These are phyloP conservation scores for Anorthoa munda DNA, from an alignment of 2,888 invertebrate genomes.

Conservation along the genomic window DNA sequence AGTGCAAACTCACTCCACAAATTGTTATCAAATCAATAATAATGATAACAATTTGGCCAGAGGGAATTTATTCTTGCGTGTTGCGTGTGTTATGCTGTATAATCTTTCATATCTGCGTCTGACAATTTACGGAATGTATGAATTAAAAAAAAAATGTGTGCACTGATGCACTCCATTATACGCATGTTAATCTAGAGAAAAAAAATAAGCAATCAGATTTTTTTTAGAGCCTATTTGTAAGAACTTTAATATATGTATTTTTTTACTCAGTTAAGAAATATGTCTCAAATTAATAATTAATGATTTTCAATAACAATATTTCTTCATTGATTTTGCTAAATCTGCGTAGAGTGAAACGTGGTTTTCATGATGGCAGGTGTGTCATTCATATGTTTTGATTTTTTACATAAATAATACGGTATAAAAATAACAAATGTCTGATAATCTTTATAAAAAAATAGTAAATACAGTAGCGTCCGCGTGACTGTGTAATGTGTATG, in stretches of 20 bases:
- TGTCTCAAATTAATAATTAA: too few species aligned
- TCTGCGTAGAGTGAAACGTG: conserved; percentile 44
- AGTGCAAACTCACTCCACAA: background rate
- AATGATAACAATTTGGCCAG: conserved; percentile 20
- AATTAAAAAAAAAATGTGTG: conserved; percentile 19
- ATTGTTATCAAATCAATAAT: conserved; percentile 42
- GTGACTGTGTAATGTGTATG: conserved; percentile 66
- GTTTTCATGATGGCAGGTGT: conserved; percentile 70
- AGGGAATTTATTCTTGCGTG: conserved; percentile 6
- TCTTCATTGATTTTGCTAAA: background rate
- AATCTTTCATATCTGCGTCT: conserved; percentile 33
- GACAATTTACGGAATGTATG: background rate
- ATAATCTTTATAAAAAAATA: conserved; percentile 54
- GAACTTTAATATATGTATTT: too few species aligned
- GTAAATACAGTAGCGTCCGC: conserved; percentile 40
- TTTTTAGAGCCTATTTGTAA: background rate
- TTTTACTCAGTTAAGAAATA: too few species aligned
- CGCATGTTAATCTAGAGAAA: background rate
- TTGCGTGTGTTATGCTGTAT: conserved; percentile 35
- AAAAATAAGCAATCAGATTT: background rate
- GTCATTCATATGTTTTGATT: conserved; percentile 74
- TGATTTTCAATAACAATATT: background rate
- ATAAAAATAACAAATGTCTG: conserved; percentile 69
- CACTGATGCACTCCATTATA: conserved; percentile 21
- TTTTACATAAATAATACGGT: conserved; percentile 65